A percentile compares a stretch with the other conserved stretches of the same genome.
Evolutionary conservation across 2,113 vertebrate genomes (phyloP).

Genomic region (Mastomys natalensis): DNA sequence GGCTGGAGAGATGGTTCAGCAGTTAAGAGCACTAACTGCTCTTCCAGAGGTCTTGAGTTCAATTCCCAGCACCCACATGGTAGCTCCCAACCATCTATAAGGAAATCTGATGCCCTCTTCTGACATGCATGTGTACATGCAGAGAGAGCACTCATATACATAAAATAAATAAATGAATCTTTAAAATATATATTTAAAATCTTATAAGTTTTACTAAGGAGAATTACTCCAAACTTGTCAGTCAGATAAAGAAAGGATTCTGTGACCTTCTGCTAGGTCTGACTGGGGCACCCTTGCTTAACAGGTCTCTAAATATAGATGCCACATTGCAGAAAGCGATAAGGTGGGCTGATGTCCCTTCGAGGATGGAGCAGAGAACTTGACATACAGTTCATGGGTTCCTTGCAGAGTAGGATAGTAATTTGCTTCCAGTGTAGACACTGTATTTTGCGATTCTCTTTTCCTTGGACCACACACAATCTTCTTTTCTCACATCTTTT

Average conservation of each 20-base stretch:
- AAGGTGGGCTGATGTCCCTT: not conserved
- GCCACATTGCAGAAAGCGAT: not conserved
- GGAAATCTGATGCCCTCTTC: no score
- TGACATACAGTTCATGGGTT: not conserved
- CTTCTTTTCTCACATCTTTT: not conserved
- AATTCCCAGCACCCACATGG: no score
- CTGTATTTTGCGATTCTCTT: not conserved
- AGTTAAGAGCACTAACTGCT: no score
- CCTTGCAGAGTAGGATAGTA: not conserved
- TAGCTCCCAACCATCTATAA: no score
- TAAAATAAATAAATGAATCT: no score
- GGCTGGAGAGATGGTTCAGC: no score
- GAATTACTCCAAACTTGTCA: not conserved
- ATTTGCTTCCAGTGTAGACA: conserved; percentile 3
- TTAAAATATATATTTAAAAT: not conserved
- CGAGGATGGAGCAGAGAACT: not conserved
- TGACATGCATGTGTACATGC: no score
- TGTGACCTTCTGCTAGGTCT: not conserved
- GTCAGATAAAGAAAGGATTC: not conserved
- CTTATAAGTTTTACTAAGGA: not conserved
- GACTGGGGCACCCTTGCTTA: not conserved
- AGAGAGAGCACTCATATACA: no score
- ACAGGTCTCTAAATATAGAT: not conserved
- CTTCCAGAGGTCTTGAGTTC: no score
- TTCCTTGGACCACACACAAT: not conserved